A percentile compares a stretch with the other conserved stretches of the same genome.
phyloP scores from a whole-genome alignment of 2,797 vertebrate genomes.

The Rhyacichthys aspro region DNA sequence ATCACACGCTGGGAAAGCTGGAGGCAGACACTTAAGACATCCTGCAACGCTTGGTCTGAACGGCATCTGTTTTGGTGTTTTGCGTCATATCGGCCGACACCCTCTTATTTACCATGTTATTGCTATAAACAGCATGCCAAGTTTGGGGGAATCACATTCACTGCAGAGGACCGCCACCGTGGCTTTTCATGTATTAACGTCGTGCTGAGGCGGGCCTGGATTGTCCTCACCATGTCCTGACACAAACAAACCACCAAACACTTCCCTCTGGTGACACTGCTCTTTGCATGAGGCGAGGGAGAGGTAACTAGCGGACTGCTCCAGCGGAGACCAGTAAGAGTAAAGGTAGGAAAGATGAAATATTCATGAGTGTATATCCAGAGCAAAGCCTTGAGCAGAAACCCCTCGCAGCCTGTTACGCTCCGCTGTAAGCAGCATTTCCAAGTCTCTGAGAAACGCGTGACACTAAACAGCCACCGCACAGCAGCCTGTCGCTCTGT shows the following conservation, averaged over 20 bases:
- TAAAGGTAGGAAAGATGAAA: constrained; percentile 61
- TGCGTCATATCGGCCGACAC: constrained; percentile 17
- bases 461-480: constrained; percentile 33
- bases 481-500: constrained; percentile 28
- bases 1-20: constrained; percentile 41
- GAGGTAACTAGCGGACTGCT: constrained; percentile 44
- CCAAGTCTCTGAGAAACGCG: constrained; percentile 33
- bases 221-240: constrained; percentile 44
- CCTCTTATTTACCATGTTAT: constrained; percentile 44
- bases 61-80: constrained; percentile 24
- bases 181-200: constrained; percentile 45
- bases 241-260: constrained; percentile 52
- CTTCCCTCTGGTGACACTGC: constrained; percentile 38
- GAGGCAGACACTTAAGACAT: constrained; percentile 41
- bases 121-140: constrained; percentile 39
- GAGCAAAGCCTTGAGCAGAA: constrained; percentile 51
- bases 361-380: constrained; percentile 66
- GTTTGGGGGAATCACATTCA: constrained; percentile 21
- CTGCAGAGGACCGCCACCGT: constrained; percentile 6
- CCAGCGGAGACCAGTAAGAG: constrained; percentile 47
- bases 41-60: constrained; percentile 16
- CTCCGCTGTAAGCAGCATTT: constrained; percentile 35
- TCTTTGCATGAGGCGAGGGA: constrained; percentile 52
- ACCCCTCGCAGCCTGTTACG: constrained; percentile 45
- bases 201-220: constrained; percentile 43